Evolutionary conservation across 2,797 vertebrate genomes (phyloP).

Genomic region (Rousettus madagascariensis): DNA sequence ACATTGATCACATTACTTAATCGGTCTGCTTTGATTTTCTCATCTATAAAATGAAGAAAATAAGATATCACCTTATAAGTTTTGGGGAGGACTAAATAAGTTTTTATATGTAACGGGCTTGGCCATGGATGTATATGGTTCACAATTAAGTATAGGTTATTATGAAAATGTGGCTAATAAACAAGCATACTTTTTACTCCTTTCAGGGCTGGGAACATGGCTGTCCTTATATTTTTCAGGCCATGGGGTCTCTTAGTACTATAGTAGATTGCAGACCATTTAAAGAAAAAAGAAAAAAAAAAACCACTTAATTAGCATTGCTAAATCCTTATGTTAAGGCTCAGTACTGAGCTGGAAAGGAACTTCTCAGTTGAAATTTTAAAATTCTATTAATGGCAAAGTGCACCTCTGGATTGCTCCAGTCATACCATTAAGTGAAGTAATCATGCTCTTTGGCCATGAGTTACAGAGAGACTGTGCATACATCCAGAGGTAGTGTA

Average conservation of each 20-base stretch:
- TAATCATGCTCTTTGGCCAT: neutral
- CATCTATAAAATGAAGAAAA: neutral
- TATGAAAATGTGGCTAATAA: neutral
- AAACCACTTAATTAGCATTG: neutral
- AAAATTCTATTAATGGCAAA: neutral
- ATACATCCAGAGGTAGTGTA: neutral
- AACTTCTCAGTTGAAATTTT: neutral
- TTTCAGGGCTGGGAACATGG: neutral
- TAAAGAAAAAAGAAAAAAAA: neutral
- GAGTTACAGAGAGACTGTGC: neutral
- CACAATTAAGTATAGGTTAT: neutral
- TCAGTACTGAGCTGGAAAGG: neutral
- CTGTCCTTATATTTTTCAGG: neutral
- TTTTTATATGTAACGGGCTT: neutral
- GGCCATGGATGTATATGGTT: neutral
- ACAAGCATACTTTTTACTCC: neutral
- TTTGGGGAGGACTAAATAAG: neutral
- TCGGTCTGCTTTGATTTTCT: neutral
- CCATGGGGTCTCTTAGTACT: neutral
- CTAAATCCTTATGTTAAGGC: neutral
- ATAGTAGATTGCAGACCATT: neutral
- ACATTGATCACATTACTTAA: conserved; percentile 5
- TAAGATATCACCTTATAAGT: neutral
- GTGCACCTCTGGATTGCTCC: neutral
- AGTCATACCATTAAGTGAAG: neutral